Conservation (phyloP, 92 coral and sea anemone species). For the Siderastrea siderea region DNA sequence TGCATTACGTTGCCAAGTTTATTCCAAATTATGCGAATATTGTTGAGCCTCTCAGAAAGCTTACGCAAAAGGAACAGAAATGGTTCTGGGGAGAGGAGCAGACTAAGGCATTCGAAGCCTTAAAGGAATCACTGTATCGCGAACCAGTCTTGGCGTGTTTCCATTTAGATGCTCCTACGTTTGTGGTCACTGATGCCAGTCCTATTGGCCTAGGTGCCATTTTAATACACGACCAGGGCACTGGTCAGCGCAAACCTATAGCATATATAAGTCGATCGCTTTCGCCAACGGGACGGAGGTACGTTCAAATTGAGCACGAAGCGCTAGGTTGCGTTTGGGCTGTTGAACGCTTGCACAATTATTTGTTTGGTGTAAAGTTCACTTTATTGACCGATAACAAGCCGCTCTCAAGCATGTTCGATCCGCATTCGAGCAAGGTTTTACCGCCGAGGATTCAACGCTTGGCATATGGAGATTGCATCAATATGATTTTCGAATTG, state of each 20-base stretch:
- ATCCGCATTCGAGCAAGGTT: background rate
- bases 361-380: constrained; percentile 47
- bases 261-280: constrained; percentile 47
- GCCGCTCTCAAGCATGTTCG: constrained; percentile 28
- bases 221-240: background rate
- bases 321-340: constrained; percentile 62
- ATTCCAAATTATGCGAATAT: constrained; percentile 57
- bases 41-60: constrained; percentile 50
- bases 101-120: constrained; percentile 38
- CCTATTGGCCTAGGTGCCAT: background rate
- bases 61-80: constrained; percentile 33
- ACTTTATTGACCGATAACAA: constrained; percentile 56
- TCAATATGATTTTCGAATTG: constrained; percentile 19
- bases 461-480: constrained; percentile 23
- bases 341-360: constrained; percentile 31
- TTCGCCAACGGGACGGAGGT: constrained; percentile 43
- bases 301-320: constrained; percentile 51
- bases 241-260: constrained; percentile 30
- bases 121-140: constrained; percentile 34
- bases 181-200: too few relatives aligned
- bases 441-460: constrained; percentile 46
- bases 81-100: constrained; percentile 56
- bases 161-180: constrained; percentile 34
- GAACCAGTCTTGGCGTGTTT: constrained; percentile 65
- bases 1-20: constrained; percentile 34